Conservation (phyloP, 2,797 vertebrate species). For the Sebastes matsubarae region DNA sequence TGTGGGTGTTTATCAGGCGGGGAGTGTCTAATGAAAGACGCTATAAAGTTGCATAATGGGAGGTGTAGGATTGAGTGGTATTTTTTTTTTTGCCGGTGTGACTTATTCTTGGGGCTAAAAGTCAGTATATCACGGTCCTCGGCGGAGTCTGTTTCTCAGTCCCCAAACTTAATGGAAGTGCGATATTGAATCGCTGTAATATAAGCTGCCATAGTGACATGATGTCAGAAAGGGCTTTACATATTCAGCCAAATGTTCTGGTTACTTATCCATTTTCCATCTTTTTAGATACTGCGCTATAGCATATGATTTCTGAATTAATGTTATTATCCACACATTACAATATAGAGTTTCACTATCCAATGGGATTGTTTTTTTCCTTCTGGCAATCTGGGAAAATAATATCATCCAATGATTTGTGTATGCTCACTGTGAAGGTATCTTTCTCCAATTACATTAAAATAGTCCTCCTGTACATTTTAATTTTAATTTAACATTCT, state of each 20-base stretch:
- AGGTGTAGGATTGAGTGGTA: background rate
- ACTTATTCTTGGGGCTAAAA: background rate
- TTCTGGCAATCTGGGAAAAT: background rate
- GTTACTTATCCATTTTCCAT: background rate
- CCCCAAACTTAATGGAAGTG: background rate
- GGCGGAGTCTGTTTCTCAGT: background rate
- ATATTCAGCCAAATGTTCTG: background rate
- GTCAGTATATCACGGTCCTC: no score
- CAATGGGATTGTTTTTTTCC: background rate
- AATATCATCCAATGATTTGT: background rate
- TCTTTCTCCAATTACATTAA: background rate
- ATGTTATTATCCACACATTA: background rate
- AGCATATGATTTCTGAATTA: background rate
- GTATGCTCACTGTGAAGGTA: background rate
- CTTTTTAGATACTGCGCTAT: background rate
- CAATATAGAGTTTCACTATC: background rate
- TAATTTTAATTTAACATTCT: background rate
- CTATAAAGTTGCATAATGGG: constrained; percentile 1
- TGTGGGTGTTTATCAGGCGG: constrained; percentile 22
- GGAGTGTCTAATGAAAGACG: background rate
- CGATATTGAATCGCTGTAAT: background rate
- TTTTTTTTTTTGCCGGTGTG: background rate
- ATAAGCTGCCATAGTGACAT: background rate
- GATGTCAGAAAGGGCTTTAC: background rate
- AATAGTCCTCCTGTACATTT: background rate